Base-by-base conservation (phyloP, 2,113 vertebrate genomes). In the Perca fluviatilis region DNA sequence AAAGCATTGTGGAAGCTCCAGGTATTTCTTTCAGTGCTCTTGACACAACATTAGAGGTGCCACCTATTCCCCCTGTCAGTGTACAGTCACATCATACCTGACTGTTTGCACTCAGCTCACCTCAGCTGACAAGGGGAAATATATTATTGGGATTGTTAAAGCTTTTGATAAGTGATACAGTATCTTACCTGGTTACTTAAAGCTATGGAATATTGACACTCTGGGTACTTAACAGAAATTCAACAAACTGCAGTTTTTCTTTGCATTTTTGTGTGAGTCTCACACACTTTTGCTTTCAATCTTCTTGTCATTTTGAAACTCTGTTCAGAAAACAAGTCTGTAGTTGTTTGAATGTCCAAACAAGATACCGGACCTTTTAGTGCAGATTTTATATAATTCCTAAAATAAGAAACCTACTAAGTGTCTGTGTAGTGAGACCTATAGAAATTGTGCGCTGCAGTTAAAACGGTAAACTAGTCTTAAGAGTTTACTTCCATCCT, bases 11-110 rank as follows among this genome's bases (percentile, higher is more conserved):
- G 30, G 47, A 80, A 30, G 25, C 61, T 75, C 50, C 43, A 58
- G 40, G 62, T 76, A 54, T 79, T 64, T 78, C n/a, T 79, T 43
- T 58, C 11, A 51, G n/a, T 69, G 73, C 64, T 80, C 27, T 25
- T 7, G 74, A 77, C 36, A 40, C 40, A 57, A 12, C 54, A 63
- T 30, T 16, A 71, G 19, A 25, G 33, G 19, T 18, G 1, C 21
- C 47, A 15, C 30, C 7, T 33, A 51, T 82, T 67, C 4, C 56
- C 46, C n/a, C 19, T 14, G 62, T 73, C 58, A 27, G 23, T n/a
- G 25, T 15, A 70, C n/a, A 9, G 27, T 49, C 56, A n/a, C 19
- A 27, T 79, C 61, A 64, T 23, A 73, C 51, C 77, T 68, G 60
- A 43, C 61, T 54, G 58, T 47, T 30, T 74, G 51, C 49, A 33